phyloP scores from a whole-genome alignment of 2,113 vertebrate species.

The Macrotis lagotis region DNA sequence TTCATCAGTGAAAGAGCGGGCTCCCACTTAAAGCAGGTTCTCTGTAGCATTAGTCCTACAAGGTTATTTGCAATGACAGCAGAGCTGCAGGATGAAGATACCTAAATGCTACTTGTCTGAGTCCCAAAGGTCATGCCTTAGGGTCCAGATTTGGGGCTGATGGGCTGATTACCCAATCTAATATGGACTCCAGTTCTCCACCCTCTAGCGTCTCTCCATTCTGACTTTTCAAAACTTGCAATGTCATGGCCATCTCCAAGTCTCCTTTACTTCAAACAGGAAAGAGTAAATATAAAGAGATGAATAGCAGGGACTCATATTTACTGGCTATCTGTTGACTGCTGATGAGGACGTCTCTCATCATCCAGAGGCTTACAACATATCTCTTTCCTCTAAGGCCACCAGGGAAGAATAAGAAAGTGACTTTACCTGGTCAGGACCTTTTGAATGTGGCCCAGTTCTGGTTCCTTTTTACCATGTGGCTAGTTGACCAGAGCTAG shows the following conservation, averaged over 20 bases:
- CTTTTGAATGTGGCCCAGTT: neutral
- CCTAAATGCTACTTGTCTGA: too few relatives aligned
- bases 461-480: neutral
- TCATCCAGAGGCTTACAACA: neutral
- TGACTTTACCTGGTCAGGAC: neutral
- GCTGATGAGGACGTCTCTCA: neutral
- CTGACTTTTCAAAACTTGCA: neutral
- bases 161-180: neutral
- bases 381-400: neutral
- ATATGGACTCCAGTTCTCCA: neutral
- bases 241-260: neutral
- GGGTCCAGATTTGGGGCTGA: neutral
- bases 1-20: too few relatives aligned
- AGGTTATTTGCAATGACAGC: too few relatives aligned
- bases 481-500: neutral
- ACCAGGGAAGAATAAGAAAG: neutral
- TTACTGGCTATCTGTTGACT: neutral
- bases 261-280: neutral
- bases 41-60: too few relatives aligned
- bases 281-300: neutral
- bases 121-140: neutral
- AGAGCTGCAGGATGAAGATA: too few relatives aligned
- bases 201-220: neutral
- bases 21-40: too few relatives aligned
- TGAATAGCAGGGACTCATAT: neutral